These are phyloP conservation scores for Thymallus thymallus DNA, from an alignment of 2,113 vertebrate species.

Conservation along the genomic window DNA sequence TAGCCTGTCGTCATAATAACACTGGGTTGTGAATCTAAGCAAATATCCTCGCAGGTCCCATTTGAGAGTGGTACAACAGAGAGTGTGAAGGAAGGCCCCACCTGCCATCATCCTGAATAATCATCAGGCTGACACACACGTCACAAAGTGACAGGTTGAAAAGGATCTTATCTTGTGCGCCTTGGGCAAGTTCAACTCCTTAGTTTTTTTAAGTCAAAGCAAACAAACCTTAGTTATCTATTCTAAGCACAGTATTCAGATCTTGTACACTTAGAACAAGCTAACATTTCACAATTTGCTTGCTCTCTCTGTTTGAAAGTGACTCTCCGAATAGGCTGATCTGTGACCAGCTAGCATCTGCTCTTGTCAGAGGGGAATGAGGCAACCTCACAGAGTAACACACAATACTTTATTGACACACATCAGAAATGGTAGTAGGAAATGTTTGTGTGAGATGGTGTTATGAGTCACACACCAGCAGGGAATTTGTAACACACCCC, in stretches of 20 bases:
- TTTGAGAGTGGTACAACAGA: neutral
- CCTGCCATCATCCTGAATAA: conserved; percentile 15
- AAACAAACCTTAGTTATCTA: neutral
- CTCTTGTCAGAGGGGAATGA: no score
- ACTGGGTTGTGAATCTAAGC: neutral
- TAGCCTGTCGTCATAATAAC: neutral
- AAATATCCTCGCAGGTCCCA: neutral
- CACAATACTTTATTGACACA: no score
- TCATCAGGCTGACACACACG: conserved; percentile 1
- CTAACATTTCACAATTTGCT: neutral
- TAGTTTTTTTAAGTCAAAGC: neutral
- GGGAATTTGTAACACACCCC: no score
- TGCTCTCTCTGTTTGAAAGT: no score
- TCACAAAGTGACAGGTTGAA: neutral
- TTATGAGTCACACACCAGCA: no score
- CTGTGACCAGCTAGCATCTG: no score
- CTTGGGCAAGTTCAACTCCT: conserved; percentile 10
- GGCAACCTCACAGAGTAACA: no score
- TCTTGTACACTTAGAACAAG: neutral
- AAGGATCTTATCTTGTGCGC: conserved; percentile 9
- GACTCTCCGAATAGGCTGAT: no score
- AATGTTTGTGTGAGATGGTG: no score
- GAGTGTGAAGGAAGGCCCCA: neutral
- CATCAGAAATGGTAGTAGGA: no score
- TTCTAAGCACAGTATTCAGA: neutral